Conservation (phyloP, 2,797 vertebrate genomes). For the Arnoldichthys spilopterus region DNA sequence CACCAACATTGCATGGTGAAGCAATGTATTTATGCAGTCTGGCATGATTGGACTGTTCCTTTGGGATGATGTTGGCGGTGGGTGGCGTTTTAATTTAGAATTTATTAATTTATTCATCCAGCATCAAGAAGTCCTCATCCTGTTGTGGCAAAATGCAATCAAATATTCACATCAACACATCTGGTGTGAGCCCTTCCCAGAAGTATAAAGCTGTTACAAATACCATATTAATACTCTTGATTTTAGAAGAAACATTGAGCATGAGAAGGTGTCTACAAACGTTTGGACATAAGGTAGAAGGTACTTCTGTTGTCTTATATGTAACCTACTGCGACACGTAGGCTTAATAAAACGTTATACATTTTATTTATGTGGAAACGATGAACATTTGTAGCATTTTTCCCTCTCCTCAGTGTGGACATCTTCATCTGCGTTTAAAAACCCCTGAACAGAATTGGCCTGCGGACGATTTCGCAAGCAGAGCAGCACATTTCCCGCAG, state of each 20-base stretch:
- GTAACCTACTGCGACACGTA: no score
- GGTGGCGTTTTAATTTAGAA: background rate
- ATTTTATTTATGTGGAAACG: background rate
- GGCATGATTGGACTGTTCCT: no score
- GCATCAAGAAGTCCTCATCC: background rate
- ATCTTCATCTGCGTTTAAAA: background rate
- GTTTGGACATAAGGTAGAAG: no score
- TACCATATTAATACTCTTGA: no score
- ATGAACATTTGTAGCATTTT: background rate
- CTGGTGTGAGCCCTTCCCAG: background rate
- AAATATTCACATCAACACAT: background rate
- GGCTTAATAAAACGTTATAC: background rate
- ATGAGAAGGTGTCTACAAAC: no score
- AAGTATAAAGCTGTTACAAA: background rate
- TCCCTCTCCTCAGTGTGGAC: background rate
- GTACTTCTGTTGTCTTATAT: background rate
- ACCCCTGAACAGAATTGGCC: background rate
- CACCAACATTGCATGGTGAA: no score
- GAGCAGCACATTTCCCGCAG: conserved; percentile 23
- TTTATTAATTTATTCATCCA: background rate
- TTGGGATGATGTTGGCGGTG: background rate
- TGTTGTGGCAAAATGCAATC: background rate
- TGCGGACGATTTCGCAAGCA: conserved; percentile 18
- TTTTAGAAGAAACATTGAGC: no score
- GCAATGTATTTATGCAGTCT: no score